Evolutionary conservation across 2,888 invertebrate species (phyloP).

Genomic region (Leucoptera coffeella): DNA sequence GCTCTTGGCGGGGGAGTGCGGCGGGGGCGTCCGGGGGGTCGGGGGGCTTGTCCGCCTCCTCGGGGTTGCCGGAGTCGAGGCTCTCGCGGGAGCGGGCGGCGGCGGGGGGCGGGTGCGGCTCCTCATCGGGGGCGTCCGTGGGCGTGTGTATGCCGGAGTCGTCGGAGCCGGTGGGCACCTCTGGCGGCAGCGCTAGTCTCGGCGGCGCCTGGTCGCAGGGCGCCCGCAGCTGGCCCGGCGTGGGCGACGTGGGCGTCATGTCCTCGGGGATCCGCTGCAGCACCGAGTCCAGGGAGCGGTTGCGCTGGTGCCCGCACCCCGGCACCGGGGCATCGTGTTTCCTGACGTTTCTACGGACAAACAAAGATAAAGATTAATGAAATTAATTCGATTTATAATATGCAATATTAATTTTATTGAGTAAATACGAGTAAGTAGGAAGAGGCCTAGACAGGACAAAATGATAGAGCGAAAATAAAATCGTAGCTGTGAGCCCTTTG

Average conservation of each 20-base stretch:
- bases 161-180: constrained; percentile 62
- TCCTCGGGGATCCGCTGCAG: constrained; percentile 84
- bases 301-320: constrained; percentile 73
- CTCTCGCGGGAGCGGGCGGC: constrained; percentile 66
- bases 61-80: constrained; percentile 63
- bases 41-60: constrained; percentile 49
- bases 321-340: constrained; percentile 36
- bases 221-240: constrained; percentile 31
- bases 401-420: too few relatives aligned
- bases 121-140: constrained; percentile 38
- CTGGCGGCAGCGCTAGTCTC: constrained; percentile 50
- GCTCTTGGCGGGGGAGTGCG: constrained; percentile 22
- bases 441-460: too few relatives aligned
- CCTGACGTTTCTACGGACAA: constrained; percentile 44
- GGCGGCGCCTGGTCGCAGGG: constrained; percentile 36
- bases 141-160: constrained; percentile 66
- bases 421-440: too few relatives aligned
- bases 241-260: constrained; percentile 54
- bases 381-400: too few relatives aligned
- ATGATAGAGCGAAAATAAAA: too few relatives aligned
- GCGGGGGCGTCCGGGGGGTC: constrained; percentile 28
- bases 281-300: constrained; percentile 85
- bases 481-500: too few relatives aligned
- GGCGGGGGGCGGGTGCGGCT: constrained; percentile 26
- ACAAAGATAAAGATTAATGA: too few relatives aligned